Evolutionary conservation across 2,888 invertebrate genomes (phyloP).

Genomic region (Lasioglossum morio): DNA sequence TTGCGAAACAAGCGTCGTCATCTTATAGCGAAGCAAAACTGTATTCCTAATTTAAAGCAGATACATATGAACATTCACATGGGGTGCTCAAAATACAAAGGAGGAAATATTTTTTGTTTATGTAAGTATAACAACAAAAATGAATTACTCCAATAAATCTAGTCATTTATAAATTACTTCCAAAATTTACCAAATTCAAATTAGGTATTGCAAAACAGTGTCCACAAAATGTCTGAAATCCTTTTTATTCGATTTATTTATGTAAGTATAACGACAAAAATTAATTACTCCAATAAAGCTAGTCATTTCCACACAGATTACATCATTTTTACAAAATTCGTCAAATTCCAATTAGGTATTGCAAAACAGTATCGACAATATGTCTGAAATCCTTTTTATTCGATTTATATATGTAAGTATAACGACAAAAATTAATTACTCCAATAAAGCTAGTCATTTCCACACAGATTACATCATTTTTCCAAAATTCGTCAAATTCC

Average conservation of each 20-base stretch:
- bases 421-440: neutral
- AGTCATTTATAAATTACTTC: too few species aligned
- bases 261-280: neutral
- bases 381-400: neutral
- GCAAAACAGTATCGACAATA: neutral
- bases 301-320: too few species aligned
- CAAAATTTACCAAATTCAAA: too few species aligned
- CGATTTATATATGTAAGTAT: neutral
- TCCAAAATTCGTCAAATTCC: too few species aligned
- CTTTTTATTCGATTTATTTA: neutral
- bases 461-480: too few species aligned
- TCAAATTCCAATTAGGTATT: too few species aligned
- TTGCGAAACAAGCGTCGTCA: too few species aligned
- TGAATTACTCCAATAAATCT: neutral
- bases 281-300: neutral
- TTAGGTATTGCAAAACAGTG: neutral
- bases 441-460: neutral
- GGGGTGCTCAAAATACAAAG: too few species aligned
- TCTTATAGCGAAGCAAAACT: too few species aligned
- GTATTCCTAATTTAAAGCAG: too few species aligned
- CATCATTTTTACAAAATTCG: too few species aligned
- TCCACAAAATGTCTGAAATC: neutral
- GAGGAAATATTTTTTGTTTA: neutral
- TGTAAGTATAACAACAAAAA: neutral
- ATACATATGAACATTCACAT: too few species aligned